Evolutionary conservation across 1,140 invertebrate species (phyloP).

Genomic region (Metopolophium dirhodum): DNA sequence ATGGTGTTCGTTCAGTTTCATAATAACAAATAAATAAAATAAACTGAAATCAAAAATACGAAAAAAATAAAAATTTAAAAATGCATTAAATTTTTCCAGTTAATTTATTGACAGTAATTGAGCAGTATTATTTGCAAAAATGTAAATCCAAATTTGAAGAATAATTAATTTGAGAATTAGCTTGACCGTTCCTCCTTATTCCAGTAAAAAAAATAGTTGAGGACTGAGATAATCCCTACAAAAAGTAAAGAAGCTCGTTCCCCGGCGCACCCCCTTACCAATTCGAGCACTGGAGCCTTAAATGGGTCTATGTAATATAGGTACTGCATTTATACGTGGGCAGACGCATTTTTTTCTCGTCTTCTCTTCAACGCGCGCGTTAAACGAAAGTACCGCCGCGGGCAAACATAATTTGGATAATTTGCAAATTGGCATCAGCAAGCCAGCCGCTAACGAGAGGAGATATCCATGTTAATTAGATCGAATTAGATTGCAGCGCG

Average conservation of each 20-base stretch:
- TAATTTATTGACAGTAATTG: neutral
- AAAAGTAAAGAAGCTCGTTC: neutral
- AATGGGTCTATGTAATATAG: neutral
- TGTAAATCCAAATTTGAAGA: neutral
- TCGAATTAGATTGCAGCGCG: conserved; percentile 36
- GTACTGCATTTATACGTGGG: neutral
- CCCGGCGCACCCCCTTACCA: neutral
- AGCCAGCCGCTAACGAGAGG: conserved; percentile 36
- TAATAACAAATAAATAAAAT: too few species aligned
- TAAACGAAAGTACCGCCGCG: conserved; percentile 43
- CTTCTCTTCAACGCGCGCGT: neutral
- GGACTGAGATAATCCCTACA: neutral
- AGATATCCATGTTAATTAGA: conserved; percentile 52
- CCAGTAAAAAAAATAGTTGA: neutral
- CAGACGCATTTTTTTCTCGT: neutral
- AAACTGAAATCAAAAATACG: neutral
- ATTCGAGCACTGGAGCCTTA: neutral
- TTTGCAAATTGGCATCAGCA: conserved; percentile 41
- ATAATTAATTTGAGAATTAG: neutral
- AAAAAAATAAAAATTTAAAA: neutral
- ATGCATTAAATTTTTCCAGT: neutral
- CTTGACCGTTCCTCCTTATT: neutral
- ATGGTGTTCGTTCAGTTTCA: too few species aligned
- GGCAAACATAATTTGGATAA: conserved; percentile 52
- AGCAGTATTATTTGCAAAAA: neutral